These are phyloP conservation scores for Cichladusa arquata DNA, from an alignment of 2,113 vertebrate genomes.

Conservation along the genomic window DNA sequence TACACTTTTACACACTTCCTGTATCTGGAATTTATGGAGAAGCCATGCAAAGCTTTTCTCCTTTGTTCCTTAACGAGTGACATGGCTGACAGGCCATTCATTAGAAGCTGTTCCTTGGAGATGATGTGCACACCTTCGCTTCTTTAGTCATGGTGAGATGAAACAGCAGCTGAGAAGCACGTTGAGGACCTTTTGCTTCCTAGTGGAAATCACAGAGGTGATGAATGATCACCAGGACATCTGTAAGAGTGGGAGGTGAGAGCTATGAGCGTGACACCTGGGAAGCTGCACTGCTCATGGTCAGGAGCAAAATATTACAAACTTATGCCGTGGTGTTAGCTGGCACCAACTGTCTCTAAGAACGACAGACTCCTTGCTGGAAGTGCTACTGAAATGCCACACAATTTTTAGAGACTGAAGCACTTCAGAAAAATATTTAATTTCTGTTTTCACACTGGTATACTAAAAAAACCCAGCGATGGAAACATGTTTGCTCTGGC, in stretches of 20 bases:
- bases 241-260: slow-evolving; percentile 53
- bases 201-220: slow-evolving; percentile 54
- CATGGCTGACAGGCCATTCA: slow-evolving; percentile 63
- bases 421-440: slow-evolving; percentile 19
- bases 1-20: slow-evolving; percentile 26
- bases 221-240: slow-evolving; percentile 69
- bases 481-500: slow-evolving; percentile 46
- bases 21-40: slow-evolving; percentile 62
- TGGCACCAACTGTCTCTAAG: background rate
- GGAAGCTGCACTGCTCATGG: background rate
- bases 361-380: background rate
- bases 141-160: slow-evolving; percentile 80
- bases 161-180: slow-evolving; percentile 69
- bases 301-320: background rate
- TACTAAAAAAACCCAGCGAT: background rate
- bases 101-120: slow-evolving; percentile 45
- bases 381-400: slow-evolving; percentile 4
- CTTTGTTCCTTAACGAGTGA: slow-evolving; percentile 67
- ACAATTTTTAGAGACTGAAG: slow-evolving; percentile 32
- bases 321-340: rapidly evolving
- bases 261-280: slow-evolving; percentile 36
- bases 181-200: slow-evolving; percentile 58
- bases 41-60: slow-evolving; percentile 36
- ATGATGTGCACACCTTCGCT: slow-evolving; percentile 69
- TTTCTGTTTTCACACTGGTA: slow-evolving; percentile 27